Evolutionary conservation across 2,797 vertebrate species (phyloP).

Genomic region (Periparus ater): DNA sequence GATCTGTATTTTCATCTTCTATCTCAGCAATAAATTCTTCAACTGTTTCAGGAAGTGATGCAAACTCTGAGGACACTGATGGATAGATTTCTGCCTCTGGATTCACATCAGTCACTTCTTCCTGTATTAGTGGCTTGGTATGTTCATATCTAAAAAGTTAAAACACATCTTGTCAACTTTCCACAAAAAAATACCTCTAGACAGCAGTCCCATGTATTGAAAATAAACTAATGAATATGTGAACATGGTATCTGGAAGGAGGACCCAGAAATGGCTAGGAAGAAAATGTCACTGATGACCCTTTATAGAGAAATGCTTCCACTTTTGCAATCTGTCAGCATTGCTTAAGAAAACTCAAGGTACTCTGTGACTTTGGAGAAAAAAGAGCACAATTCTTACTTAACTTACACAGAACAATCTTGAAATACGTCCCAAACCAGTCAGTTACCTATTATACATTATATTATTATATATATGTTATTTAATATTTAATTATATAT

Average conservation of each 20-base stretch:
- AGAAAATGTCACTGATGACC: background rate
- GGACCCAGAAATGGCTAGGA: background rate
- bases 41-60: slow-evolving; percentile 75
- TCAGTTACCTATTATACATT: background rate
- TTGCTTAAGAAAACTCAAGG: background rate
- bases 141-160: slow-evolving; percentile 87
- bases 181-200: background rate
- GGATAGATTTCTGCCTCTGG: slow-evolving; percentile 74
- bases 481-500: too few species aligned
- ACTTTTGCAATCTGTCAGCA: background rate
- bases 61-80: slow-evolving; percentile 74
- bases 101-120: slow-evolving; percentile 80
- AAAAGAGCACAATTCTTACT: background rate
- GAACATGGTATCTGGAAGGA: background rate
- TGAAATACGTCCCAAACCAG: background rate
- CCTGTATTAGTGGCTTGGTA: slow-evolving; percentile 87
- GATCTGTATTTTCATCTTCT: slow-evolving; percentile 69
- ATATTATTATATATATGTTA: too few species aligned
- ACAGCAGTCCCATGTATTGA: background rate
- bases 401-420: background rate
- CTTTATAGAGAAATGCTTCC: background rate
- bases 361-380: background rate
- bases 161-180: background rate
- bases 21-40: slow-evolving; percentile 73
- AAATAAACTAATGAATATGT: background rate